Conservation (phyloP, 2,113 vertebrate species). For the Gorsachius goisagi region DNA sequence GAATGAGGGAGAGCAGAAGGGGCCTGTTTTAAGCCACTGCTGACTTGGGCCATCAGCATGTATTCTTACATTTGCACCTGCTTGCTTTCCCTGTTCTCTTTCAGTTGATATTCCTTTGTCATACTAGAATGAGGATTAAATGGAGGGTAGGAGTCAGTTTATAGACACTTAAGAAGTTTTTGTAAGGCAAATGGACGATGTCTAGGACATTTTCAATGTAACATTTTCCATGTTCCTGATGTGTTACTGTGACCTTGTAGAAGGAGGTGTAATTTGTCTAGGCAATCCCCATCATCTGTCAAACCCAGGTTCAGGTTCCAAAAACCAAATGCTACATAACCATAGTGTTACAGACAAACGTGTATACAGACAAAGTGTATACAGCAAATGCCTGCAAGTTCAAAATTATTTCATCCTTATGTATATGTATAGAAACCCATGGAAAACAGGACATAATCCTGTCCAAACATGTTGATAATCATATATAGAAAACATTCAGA, state of each 20-base stretch:
- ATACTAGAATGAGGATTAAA: not conserved
- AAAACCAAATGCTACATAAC: not conserved
- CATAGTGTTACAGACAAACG: not conserved
- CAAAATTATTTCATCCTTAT: not conserved
- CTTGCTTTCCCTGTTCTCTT: not conserved
- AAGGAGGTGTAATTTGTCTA: not conserved
- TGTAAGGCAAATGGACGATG: not conserved
- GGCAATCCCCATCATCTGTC: not conserved
- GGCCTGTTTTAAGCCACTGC: not conserved
- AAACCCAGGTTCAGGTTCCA: not conserved
- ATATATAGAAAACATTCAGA: not conserved
- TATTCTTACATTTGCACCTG: not conserved
- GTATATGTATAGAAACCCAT: not conserved
- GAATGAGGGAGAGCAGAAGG: not conserved
- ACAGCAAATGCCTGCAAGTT: not conserved
- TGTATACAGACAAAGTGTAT: not conserved
- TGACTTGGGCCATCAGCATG: not conserved
- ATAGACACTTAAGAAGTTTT: not conserved
- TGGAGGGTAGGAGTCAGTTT: not conserved
- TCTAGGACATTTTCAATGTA: not conserved
- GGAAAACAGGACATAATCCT: not conserved
- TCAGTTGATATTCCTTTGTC: not conserved
- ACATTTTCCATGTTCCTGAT: not conserved
- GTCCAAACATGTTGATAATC: not conserved
- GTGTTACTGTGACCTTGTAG: not conserved